Evolutionary conservation across 2,888 invertebrate species (phyloP), one percentile per base, ranked within the genome.

Genomic region (Eupithecia vulgata): DNA sequence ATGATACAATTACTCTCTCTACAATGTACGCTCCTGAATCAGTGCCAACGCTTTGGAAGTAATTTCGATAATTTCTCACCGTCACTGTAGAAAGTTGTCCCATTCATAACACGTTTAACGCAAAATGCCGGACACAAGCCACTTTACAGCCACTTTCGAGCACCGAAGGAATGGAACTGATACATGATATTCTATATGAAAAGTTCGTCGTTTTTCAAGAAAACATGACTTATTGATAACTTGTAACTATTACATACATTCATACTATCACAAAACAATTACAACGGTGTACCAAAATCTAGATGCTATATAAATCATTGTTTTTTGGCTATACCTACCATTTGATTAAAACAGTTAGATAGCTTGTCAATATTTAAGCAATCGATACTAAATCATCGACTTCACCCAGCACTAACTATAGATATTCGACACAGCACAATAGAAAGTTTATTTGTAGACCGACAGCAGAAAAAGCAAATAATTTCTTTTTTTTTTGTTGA

Each of bases 361-460:
- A 12, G 0, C 10, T 5, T 65, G 74, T 78, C 77, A 76, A 77
- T 74, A 79, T 57, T 12, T 57, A 70, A 77, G 81, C 72, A 78
- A 81, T 83, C 84, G 84, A 84, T 73, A 74, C 21, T 25, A 82
- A 82, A 87, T 83, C 87, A 84, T 77, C 77, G 76, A 71, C 68
- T 3, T 12, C 12, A 71, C 71, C 78, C 87, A 84, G 75, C 87
- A 82, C 86, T 87, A 85, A 79, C 84, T 81, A 93, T 91, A 91
- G 90, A 93, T 91, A 91, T 91, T 91, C 89, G 87, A 90, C 87
- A 87, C 85, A 84, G 83, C 89, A 93, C 93, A 93, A 93, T 91
- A 93, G 94, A 94, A 94, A 94, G 94, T 93, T 92, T 90, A 90
- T 92, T 92, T 92, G 87, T 87, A 77, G 71, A 90, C 78, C 75